Conservation (phyloP, 2,888 invertebrate genomes). For the Xanthia icteritia region DNA sequence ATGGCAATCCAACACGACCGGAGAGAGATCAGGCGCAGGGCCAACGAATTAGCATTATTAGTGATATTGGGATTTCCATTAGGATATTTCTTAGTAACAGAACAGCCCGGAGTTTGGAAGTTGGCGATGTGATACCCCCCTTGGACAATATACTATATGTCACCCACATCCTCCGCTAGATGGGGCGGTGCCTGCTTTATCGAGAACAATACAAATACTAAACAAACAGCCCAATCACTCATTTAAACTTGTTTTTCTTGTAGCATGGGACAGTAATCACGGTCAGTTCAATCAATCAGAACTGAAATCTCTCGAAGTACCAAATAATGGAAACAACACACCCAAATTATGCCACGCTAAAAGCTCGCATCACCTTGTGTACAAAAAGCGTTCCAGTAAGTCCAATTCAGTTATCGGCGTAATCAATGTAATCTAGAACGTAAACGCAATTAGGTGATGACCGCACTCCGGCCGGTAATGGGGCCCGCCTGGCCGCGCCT, state of each 20-base stretch:
- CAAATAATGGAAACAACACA: not conserved
- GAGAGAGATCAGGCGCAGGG: too few relatives aligned
- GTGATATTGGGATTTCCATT: too few relatives aligned
- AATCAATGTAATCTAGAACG: slow-evolving; percentile 59
- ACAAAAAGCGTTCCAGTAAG: slow-evolving; percentile 41
- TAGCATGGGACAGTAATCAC: not conserved
- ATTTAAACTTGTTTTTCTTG: not conserved
- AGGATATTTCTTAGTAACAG: too few relatives aligned
- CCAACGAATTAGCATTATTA: too few relatives aligned
- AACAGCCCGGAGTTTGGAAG: too few relatives aligned
- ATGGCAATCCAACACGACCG: too few relatives aligned
- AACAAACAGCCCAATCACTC: not conserved
- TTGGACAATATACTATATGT: too few relatives aligned
- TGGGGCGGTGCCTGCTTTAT: not conserved
- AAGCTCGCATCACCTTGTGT: slow-evolving; percentile 4
- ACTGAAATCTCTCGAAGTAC: not conserved
- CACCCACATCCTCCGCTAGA: not conserved
- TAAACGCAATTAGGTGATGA: slow-evolving; percentile 55
- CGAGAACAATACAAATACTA: not conserved
- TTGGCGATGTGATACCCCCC: too few relatives aligned
- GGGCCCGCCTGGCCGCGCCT: slow-evolving; percentile 55
- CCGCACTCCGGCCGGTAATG: slow-evolving; percentile 33
- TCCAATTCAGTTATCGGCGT: slow-evolving; percentile 41
- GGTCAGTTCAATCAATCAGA: not conserved
- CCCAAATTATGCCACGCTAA: slow-evolving; percentile 3